Evolutionary conservation across 2,113 vertebrate species (phyloP), one percentile per base, ranked within the genome.

Genomic region (Zeus faber): DNA sequence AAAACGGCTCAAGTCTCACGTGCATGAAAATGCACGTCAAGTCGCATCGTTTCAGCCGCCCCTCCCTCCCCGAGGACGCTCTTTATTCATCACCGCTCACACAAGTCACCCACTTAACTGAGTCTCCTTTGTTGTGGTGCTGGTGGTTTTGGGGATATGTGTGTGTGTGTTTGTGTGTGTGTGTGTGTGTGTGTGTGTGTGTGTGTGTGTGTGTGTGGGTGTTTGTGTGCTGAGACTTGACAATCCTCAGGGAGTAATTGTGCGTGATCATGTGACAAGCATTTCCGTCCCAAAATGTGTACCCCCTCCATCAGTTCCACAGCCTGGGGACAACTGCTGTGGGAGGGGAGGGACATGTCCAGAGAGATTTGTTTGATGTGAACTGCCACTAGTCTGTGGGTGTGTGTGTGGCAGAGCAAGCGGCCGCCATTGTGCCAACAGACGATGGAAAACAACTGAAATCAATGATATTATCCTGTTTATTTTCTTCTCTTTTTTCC

Each of bases 341-440:
- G 31, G 57, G 20, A 40, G 69, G 52, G 35, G 31, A 55, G n/a
- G 61, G 58, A 67, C 63, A 71, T 13, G 43, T 77, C 77, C 66
- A 79, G 40, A 77, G 63, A 79, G 57, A 82, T 85, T 82, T 72
- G 70, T 72, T 65, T 76, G 57, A 75, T 75, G 55, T 67, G 65
- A 47, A 59, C 68, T 25, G 26, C 53, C 54, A 45, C 18, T 55
- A 40, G 45, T 49, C 49, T 49, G 25, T 37, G 2, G 33, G 27
- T 20, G 27, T 51, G 44, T 31, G 9, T 44, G 54, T 47, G 10
- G n/a, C n/a, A n/a, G n/a, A n/a, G n/a, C n/a, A n/a, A n/a, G n/a
- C n/a, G n/a, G n/a, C n/a, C n/a, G n/a, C n/a, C n/a, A n/a, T n/a
- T n/a, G n/a, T n/a, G n/a, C n/a, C n/a, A n/a, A n/a, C n/a, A n/a